Percentiles rank a stretch among this genome's conserved stretches.
Conservation (phyloP, 1,140 invertebrate genomes). For the Gryllus bimaculatus region DNA sequence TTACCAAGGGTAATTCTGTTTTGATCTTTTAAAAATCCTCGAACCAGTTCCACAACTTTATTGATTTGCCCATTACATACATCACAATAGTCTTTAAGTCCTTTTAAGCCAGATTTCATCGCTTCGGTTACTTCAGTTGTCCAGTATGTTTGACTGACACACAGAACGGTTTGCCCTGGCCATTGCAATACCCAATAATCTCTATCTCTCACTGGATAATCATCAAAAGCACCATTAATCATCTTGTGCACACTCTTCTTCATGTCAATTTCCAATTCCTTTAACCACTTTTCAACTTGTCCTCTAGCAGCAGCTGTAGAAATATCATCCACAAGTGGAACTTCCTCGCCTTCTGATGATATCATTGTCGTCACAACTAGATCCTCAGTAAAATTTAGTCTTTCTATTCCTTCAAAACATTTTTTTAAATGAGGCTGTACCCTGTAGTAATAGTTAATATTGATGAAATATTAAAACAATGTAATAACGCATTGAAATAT, state of each 20-base stretch:
- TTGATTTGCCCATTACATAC: slow-evolving; percentile 61
- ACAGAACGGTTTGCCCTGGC: slow-evolving; percentile 82
- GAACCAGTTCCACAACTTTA: slow-evolving; percentile 76
- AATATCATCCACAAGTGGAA: slow-evolving; percentile 67
- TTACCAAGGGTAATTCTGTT: slow-evolving; percentile 82
- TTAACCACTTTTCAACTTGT: slow-evolving; percentile 94
- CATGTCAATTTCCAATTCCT: slow-evolving; percentile 86
- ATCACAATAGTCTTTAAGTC: slow-evolving; percentile 44
- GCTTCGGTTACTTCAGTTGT: slow-evolving; percentile 73
- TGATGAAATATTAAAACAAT: neutral
- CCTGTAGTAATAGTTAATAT: slow-evolving; percentile 33
- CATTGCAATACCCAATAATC: slow-evolving; percentile 77
- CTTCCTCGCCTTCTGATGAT: slow-evolving; percentile 79
- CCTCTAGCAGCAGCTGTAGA: slow-evolving; percentile 82
- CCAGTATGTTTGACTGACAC: slow-evolving; percentile 82
- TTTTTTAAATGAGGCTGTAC: slow-evolving; percentile 98
- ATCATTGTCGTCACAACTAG: slow-evolving; percentile 84
- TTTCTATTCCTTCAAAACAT: slow-evolving; percentile 89
- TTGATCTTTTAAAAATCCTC: slow-evolving; percentile 76
- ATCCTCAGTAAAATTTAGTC: slow-evolving; percentile 73
- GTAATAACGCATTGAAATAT: too few species aligned
- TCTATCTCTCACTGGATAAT: slow-evolving; percentile 54
- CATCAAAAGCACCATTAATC: slow-evolving; percentile 44
- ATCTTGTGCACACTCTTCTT: slow-evolving; percentile 73
- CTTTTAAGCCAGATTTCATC: slow-evolving; percentile 45